These are phyloP conservation scores for Triplophysa rosa DNA, from an alignment of 2,113 vertebrate genomes.

Conservation along the genomic window DNA sequence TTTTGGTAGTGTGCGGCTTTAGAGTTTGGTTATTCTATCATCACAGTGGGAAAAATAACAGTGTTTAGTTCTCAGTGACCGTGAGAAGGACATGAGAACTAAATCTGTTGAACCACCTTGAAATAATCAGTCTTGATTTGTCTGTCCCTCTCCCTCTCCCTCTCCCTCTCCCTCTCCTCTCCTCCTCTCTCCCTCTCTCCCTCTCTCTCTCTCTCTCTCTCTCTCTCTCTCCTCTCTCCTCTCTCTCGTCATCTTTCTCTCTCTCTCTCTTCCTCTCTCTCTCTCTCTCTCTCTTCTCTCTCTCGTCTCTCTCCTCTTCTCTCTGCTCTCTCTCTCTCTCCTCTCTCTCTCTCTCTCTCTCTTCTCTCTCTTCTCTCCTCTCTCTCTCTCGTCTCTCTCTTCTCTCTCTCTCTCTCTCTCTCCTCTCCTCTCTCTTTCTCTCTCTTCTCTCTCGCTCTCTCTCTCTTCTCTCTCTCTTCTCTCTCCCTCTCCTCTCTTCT, in stretches of 20 bases:
- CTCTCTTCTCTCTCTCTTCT: not conserved
- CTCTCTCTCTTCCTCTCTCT: not conserved
- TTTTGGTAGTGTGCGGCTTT: too few relatives aligned
- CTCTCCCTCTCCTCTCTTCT: too few relatives aligned
- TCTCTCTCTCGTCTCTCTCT: too few relatives aligned
- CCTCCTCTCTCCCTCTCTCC: too few relatives aligned
- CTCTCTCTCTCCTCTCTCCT: not conserved
- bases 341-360: not conserved
- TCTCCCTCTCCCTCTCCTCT: too few relatives aligned
- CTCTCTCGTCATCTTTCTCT: too few relatives aligned
- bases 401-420: not conserved
- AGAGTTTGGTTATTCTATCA: too few relatives aligned
- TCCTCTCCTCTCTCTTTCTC: not conserved
- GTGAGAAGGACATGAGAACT: not conserved
- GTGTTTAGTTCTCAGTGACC: too few relatives aligned
- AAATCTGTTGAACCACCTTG: not conserved
- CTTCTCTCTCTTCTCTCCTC: not conserved
- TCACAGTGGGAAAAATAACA: too few relatives aligned
- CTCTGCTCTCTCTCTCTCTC: not conserved
- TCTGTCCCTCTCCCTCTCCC: not conserved
- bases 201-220: not conserved
- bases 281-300: not conserved
- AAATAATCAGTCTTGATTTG: not conserved
- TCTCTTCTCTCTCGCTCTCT: not conserved
- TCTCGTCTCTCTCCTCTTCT: too few relatives aligned